Conservation (phyloP, 2,113 vertebrate genomes). For the Psilopsiagon aurifrons region DNA sequence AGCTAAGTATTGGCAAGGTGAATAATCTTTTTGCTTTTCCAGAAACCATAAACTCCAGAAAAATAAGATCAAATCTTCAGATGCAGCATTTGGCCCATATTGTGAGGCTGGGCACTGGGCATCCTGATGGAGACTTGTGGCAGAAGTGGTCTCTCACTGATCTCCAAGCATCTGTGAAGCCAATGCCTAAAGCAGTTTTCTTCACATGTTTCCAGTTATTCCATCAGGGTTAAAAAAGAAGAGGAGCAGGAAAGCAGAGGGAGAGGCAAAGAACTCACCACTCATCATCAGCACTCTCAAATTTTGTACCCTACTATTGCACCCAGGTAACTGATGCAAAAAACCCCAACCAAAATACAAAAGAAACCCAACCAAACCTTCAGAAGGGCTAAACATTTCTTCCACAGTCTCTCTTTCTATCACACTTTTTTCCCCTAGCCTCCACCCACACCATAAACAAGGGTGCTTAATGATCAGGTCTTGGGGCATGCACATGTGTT, state of each 20-base stretch:
- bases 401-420: not conserved
- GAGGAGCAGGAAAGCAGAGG: not conserved
- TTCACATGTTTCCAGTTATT: fast-evolving
- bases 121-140: not conserved
- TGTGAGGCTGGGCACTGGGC: not conserved
- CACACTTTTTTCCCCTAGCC: not conserved
- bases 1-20: not conserved
- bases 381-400: not conserved
- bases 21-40: not conserved
- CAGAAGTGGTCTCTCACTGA: not conserved
- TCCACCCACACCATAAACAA: not conserved
- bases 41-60: not conserved
- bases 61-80: not conserved
- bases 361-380: not conserved
- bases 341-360: not conserved
- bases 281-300: not conserved
- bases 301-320: not conserved
- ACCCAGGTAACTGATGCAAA: not conserved
- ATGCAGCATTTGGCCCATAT: not conserved
- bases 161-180: not conserved
- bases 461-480: not conserved
- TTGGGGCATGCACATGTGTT: not conserved
- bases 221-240: not conserved
- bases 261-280: not conserved
- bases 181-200: not conserved